phyloP scores from a whole-genome alignment of 2,797 vertebrate genomes.

The Pangasius larnaudii region DNA sequence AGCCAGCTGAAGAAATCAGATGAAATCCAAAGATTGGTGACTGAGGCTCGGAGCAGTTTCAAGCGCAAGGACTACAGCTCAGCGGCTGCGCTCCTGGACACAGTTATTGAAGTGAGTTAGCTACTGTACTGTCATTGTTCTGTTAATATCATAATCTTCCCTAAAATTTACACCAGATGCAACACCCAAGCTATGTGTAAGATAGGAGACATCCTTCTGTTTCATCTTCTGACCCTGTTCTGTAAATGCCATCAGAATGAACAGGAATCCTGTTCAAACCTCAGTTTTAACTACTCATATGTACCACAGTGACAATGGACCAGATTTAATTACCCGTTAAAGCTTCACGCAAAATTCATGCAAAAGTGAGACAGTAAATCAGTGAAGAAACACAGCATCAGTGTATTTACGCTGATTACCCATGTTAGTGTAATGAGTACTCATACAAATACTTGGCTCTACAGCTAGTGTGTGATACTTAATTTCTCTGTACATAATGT shows the following conservation, averaged over 20 bases:
- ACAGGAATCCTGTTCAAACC: background rate
- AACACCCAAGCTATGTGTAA: background rate
- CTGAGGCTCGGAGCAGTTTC: slow-evolving; percentile 78
- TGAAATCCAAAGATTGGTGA: slow-evolving; percentile 88
- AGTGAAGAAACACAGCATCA: background rate
- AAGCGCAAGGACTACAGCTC: slow-evolving; percentile 76
- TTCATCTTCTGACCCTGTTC: background rate
- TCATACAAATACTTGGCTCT: background rate
- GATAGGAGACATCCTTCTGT: background rate
- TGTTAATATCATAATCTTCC: background rate
- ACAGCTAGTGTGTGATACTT: background rate
- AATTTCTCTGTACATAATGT: background rate
- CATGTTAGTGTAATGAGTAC: background rate
- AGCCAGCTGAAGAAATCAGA: slow-evolving; percentile 85
- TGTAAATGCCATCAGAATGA: background rate
- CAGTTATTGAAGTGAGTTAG: slow-evolving; percentile 84
- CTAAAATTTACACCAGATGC: background rate
- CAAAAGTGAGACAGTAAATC: background rate
- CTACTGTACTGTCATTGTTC: too few species aligned
- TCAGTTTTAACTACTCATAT: background rate
- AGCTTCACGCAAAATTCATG: background rate
- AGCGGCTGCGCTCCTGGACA: slow-evolving; percentile 83
- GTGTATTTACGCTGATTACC: background rate
- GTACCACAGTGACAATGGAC: background rate
- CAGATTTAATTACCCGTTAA: background rate